Conservation (phyloP, 1,140 invertebrate genomes). For the Phthorimaea operculella region DNA sequence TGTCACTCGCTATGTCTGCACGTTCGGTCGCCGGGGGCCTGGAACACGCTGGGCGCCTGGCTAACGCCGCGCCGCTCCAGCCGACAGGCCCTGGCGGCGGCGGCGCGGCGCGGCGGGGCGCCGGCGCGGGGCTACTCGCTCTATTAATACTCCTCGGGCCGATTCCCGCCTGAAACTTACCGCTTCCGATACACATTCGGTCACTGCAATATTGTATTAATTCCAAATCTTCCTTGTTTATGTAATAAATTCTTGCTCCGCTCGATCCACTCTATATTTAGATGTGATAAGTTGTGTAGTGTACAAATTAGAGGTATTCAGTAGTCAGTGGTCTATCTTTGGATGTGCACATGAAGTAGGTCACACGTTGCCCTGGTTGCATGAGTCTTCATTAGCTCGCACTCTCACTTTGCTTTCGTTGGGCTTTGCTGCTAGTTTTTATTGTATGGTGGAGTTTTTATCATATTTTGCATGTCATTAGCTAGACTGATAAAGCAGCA, state of each 20-base stretch:
- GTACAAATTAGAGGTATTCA: background rate
- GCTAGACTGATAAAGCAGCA: background rate
- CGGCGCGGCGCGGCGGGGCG: background rate
- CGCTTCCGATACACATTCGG: slow-evolving; percentile 11
- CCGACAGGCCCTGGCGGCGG: background rate
- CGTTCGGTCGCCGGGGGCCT: background rate
- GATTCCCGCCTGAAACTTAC: slow-evolving; percentile 22
- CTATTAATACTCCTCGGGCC: slow-evolving; percentile 48
- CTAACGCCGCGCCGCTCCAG: background rate
- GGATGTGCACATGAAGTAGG: background rate
- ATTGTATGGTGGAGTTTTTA: background rate
- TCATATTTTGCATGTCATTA: background rate
- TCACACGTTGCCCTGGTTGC: background rate
- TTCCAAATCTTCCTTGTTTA: slow-evolving; percentile 2
- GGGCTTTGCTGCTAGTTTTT: background rate
- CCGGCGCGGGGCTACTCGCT: background rate
- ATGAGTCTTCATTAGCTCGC: background rate
- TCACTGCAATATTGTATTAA: slow-evolving; percentile 7
- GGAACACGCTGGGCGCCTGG: background rate
- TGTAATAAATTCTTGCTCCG: slow-evolving; percentile 1
- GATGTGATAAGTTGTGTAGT: background rate
- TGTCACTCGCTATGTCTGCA: background rate
- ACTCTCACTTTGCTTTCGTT: slow-evolving; percentile 4
- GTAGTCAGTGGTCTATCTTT: background rate
- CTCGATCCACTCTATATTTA: background rate